Conservation (phyloP, 2,113 vertebrate species). For the Coregonus clupeaformis region DNA sequence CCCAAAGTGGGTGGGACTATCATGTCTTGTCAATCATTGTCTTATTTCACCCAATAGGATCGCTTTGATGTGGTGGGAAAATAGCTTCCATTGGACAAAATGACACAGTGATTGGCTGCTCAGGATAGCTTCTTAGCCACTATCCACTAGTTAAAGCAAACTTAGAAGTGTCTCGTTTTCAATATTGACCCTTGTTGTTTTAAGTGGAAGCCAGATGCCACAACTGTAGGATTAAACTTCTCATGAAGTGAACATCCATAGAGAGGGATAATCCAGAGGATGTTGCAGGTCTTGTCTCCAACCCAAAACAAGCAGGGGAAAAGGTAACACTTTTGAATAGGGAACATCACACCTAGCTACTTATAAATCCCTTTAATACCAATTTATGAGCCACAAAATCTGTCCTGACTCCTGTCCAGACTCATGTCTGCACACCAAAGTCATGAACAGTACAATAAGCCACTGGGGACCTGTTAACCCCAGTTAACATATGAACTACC, state of each 20-base stretch:
- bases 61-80: not conserved
- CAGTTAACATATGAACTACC: not conserved
- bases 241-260: conserved; percentile 22
- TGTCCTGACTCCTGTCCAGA: no score
- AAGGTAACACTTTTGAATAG: conserved; percentile 40
- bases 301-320: conserved; percentile 23
- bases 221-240: conserved; percentile 24
- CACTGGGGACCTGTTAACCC: not conserved
- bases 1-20: not conserved
- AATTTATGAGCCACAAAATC: no score
- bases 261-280: conserved; percentile 23
- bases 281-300: conserved; percentile 35
- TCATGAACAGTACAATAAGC: not conserved
- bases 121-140: not conserved
- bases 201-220: conserved; percentile 32
- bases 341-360: conserved; percentile 27
- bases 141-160: conserved; percentile 29
- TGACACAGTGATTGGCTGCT: not conserved
- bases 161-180: conserved; percentile 22
- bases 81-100: not conserved
- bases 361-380: not conserved
- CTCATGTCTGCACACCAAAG: not conserved
- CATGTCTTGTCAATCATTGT: not conserved
- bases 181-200: conserved; percentile 9
- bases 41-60: not conserved